Percentiles rank a stretch among this genome's conserved stretches.
phyloP scores from a whole-genome alignment of 2,113 vertebrate genomes.

The Marmota flaviventris region DNA sequence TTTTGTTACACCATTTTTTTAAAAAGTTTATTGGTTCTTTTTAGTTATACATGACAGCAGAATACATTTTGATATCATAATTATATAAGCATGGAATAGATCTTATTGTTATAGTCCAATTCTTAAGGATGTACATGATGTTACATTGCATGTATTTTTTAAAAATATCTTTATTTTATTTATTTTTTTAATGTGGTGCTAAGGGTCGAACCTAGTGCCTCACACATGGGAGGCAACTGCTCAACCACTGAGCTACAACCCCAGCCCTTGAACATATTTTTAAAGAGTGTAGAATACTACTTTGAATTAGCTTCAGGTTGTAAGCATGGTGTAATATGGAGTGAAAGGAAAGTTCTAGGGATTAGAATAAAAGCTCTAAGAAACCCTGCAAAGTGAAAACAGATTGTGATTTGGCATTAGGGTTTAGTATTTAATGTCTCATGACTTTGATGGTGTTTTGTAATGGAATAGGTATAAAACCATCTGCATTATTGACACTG shows the following conservation, averaged over 20 bases:
- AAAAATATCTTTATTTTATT: too few species aligned
- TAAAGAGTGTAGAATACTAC: neutral
- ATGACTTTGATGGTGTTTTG: slow-evolving; percentile 43
- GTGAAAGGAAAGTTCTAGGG: slow-evolving; percentile 40
- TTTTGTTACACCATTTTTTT: neutral
- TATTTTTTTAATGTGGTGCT: too few species aligned
- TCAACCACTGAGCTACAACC: too few species aligned
- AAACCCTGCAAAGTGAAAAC: neutral
- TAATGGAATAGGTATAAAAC: neutral
- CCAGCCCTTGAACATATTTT: neutral
- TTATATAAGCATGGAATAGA: too few species aligned
- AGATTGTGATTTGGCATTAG: slow-evolving; percentile 8
- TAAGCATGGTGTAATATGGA: slow-evolving; percentile 6
- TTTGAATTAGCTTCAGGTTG: slow-evolving; percentile 5
- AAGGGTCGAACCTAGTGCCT: too few species aligned
- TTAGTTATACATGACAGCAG: too few species aligned
- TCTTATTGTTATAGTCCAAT: too few species aligned
- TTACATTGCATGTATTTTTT: slow-evolving; percentile 21
- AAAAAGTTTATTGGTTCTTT: too few species aligned
- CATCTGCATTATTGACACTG: neutral
- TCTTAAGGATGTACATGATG: too few species aligned
- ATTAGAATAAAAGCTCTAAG: slow-evolving; percentile 30
- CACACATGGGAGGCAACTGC: too few species aligned
- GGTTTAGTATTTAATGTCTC: slow-evolving; percentile 13
- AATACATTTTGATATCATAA: too few species aligned